A percentile compares a stretch with the other conserved stretches of the same genome.
Evolutionary conservation across 2,888 invertebrate genomes (phyloP).

Genomic region (Scaptomyza reducta): DNA sequence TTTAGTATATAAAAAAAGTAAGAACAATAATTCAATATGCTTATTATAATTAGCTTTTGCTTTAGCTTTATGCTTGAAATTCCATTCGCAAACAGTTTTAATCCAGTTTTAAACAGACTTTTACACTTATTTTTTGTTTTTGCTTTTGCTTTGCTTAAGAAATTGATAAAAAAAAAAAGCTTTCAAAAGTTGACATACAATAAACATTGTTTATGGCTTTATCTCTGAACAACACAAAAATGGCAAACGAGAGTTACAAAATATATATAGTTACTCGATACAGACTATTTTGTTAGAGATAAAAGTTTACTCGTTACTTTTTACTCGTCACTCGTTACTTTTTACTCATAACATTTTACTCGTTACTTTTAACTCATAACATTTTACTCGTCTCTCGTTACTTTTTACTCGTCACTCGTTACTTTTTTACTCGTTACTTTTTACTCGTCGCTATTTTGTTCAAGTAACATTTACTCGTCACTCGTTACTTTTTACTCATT

Average conservation of each 20-base stretch:
- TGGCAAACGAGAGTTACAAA: slow-evolving; percentile 54
- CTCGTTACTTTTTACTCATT: slow-evolving; percentile 8
- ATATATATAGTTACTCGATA: slow-evolving; percentile 28
- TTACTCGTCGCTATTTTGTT: too few relatives aligned
- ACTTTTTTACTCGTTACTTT: slow-evolving; percentile 9
- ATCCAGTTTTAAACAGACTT: background rate
- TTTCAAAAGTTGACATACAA: background rate
- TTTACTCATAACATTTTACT: slow-evolving; percentile 19
- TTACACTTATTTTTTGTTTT: too few relatives aligned
- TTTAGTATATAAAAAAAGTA: background rate
- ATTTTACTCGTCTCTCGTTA: background rate
- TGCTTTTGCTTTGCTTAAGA: too few relatives aligned
- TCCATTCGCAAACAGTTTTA: slow-evolving; percentile 15
- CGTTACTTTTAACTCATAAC: background rate
- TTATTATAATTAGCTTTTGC: slow-evolving; percentile 33
- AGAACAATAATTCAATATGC: slow-evolving; percentile 2
- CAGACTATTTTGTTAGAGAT: slow-evolving; percentile 11
- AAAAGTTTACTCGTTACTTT: slow-evolving; percentile 9
- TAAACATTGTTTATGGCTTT: slow-evolving; percentile 28
- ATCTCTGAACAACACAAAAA: slow-evolving; percentile 34
- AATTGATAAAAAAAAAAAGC: background rate
- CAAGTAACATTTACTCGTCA: too few relatives aligned
- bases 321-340: too few relatives aligned
- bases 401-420: too few relatives aligned
- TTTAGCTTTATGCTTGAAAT: slow-evolving; percentile 30